phyloP scores from a whole-genome alignment of 2,113 vertebrate species.

The Aptenodytes forsteri region DNA sequence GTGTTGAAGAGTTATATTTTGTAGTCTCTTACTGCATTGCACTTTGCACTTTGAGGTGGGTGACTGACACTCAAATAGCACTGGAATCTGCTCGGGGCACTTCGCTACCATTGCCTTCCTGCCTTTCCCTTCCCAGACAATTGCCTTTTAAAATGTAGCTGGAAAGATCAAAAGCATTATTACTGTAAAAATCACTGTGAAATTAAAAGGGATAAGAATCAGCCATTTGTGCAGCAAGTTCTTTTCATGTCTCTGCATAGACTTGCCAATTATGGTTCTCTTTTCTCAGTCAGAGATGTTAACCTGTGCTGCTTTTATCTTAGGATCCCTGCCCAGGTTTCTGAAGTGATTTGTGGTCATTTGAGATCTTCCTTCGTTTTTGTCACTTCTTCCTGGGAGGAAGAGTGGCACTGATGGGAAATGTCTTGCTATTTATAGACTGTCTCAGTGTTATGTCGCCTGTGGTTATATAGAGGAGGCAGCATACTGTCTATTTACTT shows the following conservation, averaged over 20 bases:
- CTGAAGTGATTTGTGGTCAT: slow-evolving; percentile 44
- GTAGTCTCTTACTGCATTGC: not conserved
- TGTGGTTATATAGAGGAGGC: not conserved
- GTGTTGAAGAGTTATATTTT: not conserved
- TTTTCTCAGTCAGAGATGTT: slow-evolving; percentile 15
- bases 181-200: not conserved
- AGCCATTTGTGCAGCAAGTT: not conserved
- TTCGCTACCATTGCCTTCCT: not conserved
- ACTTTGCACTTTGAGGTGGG: not conserved
- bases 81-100: not conserved
- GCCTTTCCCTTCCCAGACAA: not conserved
- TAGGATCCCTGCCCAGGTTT: not conserved
- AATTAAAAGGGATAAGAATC: not conserved
- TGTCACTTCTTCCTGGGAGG: slow-evolving; percentile 27
- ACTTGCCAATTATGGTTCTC: not conserved
- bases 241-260: slow-evolving; percentile 15
- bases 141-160: not conserved
- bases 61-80: not conserved
- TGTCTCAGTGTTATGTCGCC: not conserved
- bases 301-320: slow-evolving; percentile 41
- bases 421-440: slow-evolving; percentile 15
- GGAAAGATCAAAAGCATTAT: not conserved
- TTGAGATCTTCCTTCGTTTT: slow-evolving; percentile 4
- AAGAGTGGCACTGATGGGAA: slow-evolving; percentile 17
- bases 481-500: not conserved